Percentiles rank a stretch among this genome's conserved stretches.
Conservation (phyloP, 2,113 vertebrate species). For the Thunnus maccoyii region DNA sequence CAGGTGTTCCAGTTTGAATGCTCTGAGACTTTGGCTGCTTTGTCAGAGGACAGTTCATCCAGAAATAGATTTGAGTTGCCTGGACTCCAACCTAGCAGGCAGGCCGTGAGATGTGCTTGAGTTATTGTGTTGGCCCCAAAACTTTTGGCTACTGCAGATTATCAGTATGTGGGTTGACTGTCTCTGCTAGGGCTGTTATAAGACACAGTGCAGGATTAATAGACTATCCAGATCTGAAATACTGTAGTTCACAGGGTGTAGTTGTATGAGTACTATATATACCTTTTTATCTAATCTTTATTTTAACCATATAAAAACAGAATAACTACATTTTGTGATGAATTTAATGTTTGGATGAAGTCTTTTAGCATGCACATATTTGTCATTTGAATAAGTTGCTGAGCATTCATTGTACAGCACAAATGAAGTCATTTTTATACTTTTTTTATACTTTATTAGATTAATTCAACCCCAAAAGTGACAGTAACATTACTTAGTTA, state of each 20-base stretch:
- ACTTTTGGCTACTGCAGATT: constrained; percentile 49
- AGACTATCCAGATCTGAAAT: background rate
- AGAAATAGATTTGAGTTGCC: constrained; percentile 61
- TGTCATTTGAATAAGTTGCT: too few species aligned
- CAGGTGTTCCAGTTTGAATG: constrained; percentile 44
- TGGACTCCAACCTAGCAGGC: constrained; percentile 33
- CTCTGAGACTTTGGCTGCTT: constrained; percentile 37
- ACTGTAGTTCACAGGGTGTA: background rate
- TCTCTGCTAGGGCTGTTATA: constrained; percentile 24
- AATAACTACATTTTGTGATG: background rate
- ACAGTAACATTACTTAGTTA: background rate
- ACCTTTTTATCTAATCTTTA: background rate
- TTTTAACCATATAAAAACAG: background rate
- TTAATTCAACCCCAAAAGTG: background rate
- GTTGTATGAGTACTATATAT: background rate
- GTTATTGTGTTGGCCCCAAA: constrained; percentile 57
- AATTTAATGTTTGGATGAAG: too few species aligned
- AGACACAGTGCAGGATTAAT: constrained; percentile 17
- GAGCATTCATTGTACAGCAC: too few species aligned
- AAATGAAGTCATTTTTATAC: too few species aligned
- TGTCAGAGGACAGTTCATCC: constrained; percentile 53
- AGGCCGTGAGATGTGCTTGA: constrained; percentile 45
- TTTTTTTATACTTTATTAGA: too few species aligned
- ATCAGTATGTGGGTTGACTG: constrained; percentile 27
- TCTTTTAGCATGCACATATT: too few species aligned